Evolutionary conservation across 2,888 invertebrate genomes (phyloP).

Genomic region (Diaphora mendica): DNA sequence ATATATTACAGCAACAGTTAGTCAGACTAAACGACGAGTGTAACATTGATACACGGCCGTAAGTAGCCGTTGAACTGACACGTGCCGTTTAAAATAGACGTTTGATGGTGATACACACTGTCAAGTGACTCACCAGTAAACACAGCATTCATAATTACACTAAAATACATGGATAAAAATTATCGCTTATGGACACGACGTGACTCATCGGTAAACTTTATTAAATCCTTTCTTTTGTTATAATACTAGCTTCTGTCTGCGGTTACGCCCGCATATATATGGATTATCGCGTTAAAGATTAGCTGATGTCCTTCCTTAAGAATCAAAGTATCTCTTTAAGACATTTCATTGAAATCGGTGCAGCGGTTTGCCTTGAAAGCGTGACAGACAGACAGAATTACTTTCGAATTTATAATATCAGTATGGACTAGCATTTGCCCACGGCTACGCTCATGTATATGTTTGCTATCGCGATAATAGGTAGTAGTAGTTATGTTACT

Average conservation of each 20-base stretch:
- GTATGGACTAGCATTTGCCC: too few species aligned
- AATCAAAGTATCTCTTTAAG: too few species aligned
- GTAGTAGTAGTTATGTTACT: too few species aligned
- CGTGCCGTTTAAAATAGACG: constrained; percentile 27
- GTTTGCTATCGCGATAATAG: too few species aligned
- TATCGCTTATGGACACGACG: background rate
- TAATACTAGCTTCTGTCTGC: too few species aligned
- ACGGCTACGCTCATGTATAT: too few species aligned
- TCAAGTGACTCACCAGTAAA: constrained; percentile 17
- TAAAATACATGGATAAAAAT: constrained; percentile 15
- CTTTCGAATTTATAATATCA: too few species aligned
- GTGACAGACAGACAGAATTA: too few species aligned
- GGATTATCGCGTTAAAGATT: background rate
- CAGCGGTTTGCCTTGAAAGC: too few species aligned
- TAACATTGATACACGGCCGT: background rate
- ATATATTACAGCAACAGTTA: constrained; percentile 10
- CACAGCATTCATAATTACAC: constrained; percentile 22
- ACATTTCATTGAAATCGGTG: too few species aligned
- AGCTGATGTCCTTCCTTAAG: too few species aligned
- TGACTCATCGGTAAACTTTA: constrained; percentile 5
- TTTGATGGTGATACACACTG: constrained; percentile 18
- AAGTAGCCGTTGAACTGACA: constrained; percentile 17
- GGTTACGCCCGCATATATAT: background rate
- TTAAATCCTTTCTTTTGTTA: background rate
- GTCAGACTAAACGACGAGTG: constrained; percentile 16